Evolutionary conservation across 2,888 invertebrate species (phyloP), one percentile per base, ranked within the genome.

Genomic region (Apocheima hispidaria): DNA sequence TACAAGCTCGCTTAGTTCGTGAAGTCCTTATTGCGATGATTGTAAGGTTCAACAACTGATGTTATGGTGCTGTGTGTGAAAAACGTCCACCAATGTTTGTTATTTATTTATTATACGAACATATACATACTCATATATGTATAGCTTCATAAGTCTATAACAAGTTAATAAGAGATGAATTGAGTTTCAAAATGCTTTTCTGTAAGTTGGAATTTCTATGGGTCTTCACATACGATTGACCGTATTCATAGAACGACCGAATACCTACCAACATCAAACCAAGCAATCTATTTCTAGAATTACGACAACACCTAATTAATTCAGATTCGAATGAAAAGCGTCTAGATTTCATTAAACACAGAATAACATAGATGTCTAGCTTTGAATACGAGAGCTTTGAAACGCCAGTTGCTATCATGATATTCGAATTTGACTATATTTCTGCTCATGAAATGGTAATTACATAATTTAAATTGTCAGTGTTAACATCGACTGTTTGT

Each of bases 401-500:
- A 57, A 23, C 49, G 49, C 43, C 43, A 50, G 50, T 50, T 28
- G 33, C 12, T 40, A 48, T 48, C 46, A 20, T 26, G 56, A 44
- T 51, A 38, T 44, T 51, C 20, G 20, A 51, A 51, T 49, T 41
- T 18, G 28, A 33, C 56, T 46, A 9, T 53, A 41, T 54, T 21
- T 46, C n/a, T 35, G 51, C 26, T 41, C 33, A 43, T 49, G 41
- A 59, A 60, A 43, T 54, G 43, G 43, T 41, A 33, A 48, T 38
- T 50, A 14, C 30, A 44, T 41, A 33, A 49, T 38, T 50, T 35
- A 28, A 54, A 60, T 43, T 54, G 36, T 36, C 43, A 30, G 36
- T 6, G 4, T 28, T 60, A 54, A 54, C 43, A 35, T 41, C n/a
- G 28, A 50, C 10, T 53, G 36, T 60, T 60, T 60, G 10, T 51